phyloP scores from a whole-genome alignment of 1,140 invertebrate genomes.

The Atta texana region DNA sequence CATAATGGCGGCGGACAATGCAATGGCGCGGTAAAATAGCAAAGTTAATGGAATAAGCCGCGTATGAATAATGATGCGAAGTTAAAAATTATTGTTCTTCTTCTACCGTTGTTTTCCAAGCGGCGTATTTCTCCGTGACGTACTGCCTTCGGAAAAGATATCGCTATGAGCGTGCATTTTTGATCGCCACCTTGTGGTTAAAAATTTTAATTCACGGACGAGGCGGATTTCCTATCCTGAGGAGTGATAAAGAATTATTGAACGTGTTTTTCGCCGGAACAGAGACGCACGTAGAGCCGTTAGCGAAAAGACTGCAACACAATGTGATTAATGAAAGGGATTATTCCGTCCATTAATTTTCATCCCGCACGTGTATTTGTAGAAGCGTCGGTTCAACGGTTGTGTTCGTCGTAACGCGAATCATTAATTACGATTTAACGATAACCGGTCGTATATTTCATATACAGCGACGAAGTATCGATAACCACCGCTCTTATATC shows the following conservation, averaged over 20 bases:
- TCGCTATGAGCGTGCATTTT: neutral
- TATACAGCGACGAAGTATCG: slow-evolving; percentile 19
- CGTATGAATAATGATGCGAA: slow-evolving; percentile 35
- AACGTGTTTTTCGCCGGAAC: slow-evolving; percentile 28
- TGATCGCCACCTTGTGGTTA: neutral
- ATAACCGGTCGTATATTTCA: slow-evolving; percentile 28
- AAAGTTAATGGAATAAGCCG: slow-evolving; percentile 1
- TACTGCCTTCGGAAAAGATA: neutral
- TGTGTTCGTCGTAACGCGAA: slow-evolving; percentile 21
- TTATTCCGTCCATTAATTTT: slow-evolving; percentile 61
- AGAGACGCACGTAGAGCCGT: neutral
- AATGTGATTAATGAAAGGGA: slow-evolving; percentile 54
- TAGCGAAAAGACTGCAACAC: slow-evolving; percentile 16
- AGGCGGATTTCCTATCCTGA: neutral
- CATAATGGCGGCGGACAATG: slow-evolving; percentile 8
- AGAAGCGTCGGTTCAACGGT: slow-evolving; percentile 32
- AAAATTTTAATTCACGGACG: slow-evolving; percentile 24
- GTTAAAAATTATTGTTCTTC: slow-evolving; percentile 51
- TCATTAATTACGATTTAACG: slow-evolving; percentile 62
- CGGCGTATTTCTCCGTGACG: neutral
- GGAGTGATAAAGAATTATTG: slow-evolving; percentile 43
- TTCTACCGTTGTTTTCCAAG: neutral
- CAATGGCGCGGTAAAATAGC: slow-evolving; percentile 18
- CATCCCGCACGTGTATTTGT: slow-evolving; percentile 36
- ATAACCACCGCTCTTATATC: slow-evolving; percentile 30